Percentiles rank a stretch among this genome's conserved stretches.
Evolutionary conservation across 2,113 vertebrate species (phyloP).

Genomic region (Tricholaema leucomelas): DNA sequence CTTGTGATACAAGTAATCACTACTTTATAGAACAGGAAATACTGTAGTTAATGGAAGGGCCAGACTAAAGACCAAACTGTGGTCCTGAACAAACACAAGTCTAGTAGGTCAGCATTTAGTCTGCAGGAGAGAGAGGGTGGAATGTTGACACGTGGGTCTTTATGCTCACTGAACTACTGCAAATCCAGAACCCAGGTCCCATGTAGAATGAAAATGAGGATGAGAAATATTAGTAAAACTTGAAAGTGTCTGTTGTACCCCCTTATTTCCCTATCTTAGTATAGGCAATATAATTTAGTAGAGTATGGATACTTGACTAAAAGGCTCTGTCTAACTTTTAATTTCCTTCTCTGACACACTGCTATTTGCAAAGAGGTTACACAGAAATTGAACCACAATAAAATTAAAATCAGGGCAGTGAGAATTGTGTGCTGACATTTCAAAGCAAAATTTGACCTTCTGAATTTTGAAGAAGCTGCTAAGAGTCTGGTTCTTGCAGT

Average conservation of each 20-base stretch:
- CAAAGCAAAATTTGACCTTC: not conserved
- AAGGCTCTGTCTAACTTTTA: not conserved
- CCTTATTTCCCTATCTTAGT: not conserved
- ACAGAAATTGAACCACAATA: not conserved
- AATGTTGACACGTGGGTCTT: not conserved
- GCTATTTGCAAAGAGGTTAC: not conserved
- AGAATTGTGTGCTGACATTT: not conserved
- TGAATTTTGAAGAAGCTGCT: not conserved
- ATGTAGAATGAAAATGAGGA: not conserved
- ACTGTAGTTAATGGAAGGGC: not conserved
- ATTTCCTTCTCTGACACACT: not conserved
- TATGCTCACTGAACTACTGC: not conserved
- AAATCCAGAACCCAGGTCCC: not conserved
- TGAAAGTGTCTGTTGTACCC: not conserved
- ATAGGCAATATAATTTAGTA: not conserved
- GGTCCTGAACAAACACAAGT: not conserved
- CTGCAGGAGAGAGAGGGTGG: not conserved
- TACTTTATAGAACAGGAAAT: not conserved
- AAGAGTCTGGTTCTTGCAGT: not conserved
- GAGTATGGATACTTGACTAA: not conserved
- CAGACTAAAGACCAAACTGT: not conserved
- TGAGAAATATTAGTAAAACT: not conserved
- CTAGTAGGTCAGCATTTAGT: not conserved
- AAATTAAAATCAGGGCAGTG: not conserved
- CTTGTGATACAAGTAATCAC: not conserved